Conservation (phyloP, 2,888 invertebrate species). For the Griposia aprilina region DNA sequence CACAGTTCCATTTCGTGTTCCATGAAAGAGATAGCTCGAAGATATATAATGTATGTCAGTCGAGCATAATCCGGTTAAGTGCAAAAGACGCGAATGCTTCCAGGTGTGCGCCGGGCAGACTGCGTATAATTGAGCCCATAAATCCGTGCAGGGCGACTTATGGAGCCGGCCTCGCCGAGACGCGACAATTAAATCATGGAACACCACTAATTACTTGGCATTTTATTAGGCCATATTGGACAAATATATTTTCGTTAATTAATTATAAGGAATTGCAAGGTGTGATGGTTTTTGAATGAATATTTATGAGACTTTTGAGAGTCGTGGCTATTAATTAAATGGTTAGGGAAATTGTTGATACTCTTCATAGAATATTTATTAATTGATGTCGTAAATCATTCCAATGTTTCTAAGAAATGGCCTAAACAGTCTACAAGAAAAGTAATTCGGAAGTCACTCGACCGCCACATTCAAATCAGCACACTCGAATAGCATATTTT, state of each 20-base stretch:
- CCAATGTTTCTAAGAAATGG: background rate
- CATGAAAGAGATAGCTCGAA: slow-evolving; percentile 51
- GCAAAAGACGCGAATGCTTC: slow-evolving; percentile 74
- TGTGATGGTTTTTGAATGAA: slow-evolving; percentile 13
- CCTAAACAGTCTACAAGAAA: background rate
- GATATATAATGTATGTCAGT: slow-evolving; percentile 68
- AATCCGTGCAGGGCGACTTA: slow-evolving; percentile 83
- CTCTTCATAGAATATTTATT: slow-evolving; percentile 12
- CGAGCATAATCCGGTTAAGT: slow-evolving; percentile 76
- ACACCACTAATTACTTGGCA: slow-evolving; percentile 81
- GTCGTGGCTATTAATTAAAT: slow-evolving; percentile 7
- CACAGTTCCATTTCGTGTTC: slow-evolving; percentile 48
- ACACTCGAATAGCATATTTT: background rate
- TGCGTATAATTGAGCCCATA: slow-evolving; percentile 88
- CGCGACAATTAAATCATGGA: slow-evolving; percentile 88
- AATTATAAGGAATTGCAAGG: slow-evolving; percentile 42
- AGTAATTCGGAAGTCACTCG: background rate
- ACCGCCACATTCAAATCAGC: background rate
- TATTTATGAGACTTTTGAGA: slow-evolving; percentile 41
- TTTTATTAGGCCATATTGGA: slow-evolving; percentile 54
- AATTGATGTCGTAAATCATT: slow-evolving; percentile 3
- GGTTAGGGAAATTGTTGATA: slow-evolving; percentile 10
- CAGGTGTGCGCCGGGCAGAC: slow-evolving; percentile 74
- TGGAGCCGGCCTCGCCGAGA: slow-evolving; percentile 78
- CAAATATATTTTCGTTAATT: slow-evolving; percentile 53